Evolutionary conservation across 2,113 vertebrate genomes (phyloP).

Genomic region (Sphyrna mokarran): DNA sequence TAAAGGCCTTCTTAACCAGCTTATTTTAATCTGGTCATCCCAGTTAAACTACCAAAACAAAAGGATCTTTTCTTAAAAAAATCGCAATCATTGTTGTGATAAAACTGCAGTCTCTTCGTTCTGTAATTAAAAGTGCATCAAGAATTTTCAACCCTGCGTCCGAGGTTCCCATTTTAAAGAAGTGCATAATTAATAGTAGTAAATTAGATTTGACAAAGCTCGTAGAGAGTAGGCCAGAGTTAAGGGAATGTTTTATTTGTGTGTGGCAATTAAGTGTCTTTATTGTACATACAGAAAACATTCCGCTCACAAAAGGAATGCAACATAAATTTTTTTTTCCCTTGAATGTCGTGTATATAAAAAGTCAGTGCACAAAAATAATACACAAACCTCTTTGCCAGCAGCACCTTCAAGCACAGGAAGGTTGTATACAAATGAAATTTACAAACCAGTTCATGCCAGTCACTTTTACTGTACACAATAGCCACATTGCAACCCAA

Average conservation of each 20-base stretch:
- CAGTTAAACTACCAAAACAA: not conserved
- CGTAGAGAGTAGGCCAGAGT: not conserved
- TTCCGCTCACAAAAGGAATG: not conserved
- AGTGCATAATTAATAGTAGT: not conserved
- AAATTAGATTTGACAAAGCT: not conserved
- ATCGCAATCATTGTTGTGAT: not conserved
- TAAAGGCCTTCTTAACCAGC: not conserved
- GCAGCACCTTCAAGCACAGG: not conserved
- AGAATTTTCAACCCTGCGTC: not conserved
- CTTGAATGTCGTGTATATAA: not conserved
- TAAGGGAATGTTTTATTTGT: constrained; percentile 33
- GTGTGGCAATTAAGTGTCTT: not conserved
- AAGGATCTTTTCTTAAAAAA: not conserved
- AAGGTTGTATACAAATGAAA: not conserved
- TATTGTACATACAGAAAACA: not conserved
- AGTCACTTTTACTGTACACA: not conserved
- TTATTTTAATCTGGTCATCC: constrained; percentile 13
- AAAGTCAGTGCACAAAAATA: not conserved
- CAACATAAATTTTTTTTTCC: not conserved
- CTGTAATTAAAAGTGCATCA: not conserved
- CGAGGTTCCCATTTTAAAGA: not conserved
- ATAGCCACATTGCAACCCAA: not conserved
- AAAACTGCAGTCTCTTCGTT: not conserved
- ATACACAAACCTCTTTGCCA: constrained; percentile 10
- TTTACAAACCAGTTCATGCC: not conserved